Conservation (phyloP, 2,113 vertebrate species). For the Channa argus region DNA sequence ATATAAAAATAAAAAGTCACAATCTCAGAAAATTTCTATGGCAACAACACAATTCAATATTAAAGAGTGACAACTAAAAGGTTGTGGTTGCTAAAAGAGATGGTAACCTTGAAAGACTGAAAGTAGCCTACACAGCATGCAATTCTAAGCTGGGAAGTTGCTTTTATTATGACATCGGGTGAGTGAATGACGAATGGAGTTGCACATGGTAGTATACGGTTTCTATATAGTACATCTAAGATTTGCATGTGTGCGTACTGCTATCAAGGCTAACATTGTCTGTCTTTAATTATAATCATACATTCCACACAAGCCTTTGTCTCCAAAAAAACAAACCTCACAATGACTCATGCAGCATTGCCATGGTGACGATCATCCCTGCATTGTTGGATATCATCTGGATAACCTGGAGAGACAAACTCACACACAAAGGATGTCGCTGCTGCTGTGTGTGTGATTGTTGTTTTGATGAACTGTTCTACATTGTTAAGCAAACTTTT, state of each 20-base stretch:
- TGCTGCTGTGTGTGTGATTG: neutral
- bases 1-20: neutral
- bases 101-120: neutral
- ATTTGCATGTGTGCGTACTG: neutral
- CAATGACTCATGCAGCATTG: conserved; percentile 54
- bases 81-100: neutral
- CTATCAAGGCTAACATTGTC: conserved; percentile 42
- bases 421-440: neutral
- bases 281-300: conserved; percentile 46
- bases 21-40: neutral
- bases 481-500: neutral
- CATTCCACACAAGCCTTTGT: conserved; percentile 46
- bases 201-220: conserved; percentile 1
- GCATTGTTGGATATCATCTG: conserved; percentile 33
- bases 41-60: too few species aligned
- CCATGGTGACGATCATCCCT: conserved; percentile 48
- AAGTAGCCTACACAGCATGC: neutral
- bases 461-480: conserved; percentile 3
- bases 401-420: conserved; percentile 41
- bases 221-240: neutral
- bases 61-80: neutral
- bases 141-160: conserved; percentile 2
- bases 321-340: conserved; percentile 24
- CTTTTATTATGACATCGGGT: conserved; percentile 18
- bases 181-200: conserved; percentile 24